Percentiles rank a stretch among this genome's conserved stretches.
Conservation (phyloP, 2,797 vertebrate genomes). For the Acanthurus lineatus region DNA sequence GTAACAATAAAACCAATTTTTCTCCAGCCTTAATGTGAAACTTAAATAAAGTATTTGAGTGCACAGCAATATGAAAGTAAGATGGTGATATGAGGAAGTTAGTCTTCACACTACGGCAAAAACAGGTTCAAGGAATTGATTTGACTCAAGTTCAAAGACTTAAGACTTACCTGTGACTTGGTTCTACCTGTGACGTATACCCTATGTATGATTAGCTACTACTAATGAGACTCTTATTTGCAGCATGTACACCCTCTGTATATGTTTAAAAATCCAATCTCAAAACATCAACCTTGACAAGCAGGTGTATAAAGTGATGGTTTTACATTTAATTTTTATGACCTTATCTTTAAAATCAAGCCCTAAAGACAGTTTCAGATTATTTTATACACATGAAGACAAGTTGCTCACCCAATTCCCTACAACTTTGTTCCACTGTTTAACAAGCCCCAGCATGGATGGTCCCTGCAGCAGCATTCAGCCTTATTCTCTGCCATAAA, state of each 20-base stretch:
- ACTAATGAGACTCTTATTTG: constrained; percentile 12
- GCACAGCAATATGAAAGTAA: constrained; percentile 45
- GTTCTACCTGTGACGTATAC: too few relatives aligned
- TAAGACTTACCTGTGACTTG: too few relatives aligned
- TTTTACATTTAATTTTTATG: constrained; percentile 37
- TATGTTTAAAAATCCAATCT: constrained; percentile 1
- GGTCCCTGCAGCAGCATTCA: constrained; percentile 11
- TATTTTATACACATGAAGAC: constrained; percentile 34
- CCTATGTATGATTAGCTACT: too few relatives aligned
- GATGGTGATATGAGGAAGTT: constrained; percentile 23
- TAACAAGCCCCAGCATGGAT: constrained; percentile 50
- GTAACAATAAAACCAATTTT: constrained; percentile 69
- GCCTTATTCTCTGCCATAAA: constrained; percentile 20
- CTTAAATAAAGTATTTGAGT: constrained; percentile 38
- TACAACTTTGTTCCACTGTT: constrained; percentile 26
- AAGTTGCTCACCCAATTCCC: constrained; percentile 38
- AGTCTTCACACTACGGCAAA: constrained; percentile 22
- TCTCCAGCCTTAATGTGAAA: constrained; percentile 40
- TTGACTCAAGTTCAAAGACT: too few relatives aligned
- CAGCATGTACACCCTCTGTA: background rate
- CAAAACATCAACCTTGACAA: constrained; percentile 12
- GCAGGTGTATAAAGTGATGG: constrained; percentile 27
- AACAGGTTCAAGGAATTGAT: constrained; percentile 12
- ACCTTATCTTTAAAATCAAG: constrained; percentile 37
- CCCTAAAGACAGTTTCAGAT: constrained; percentile 39